Evolutionary conservation across 1,140 invertebrate genomes (phyloP), one percentile per base, ranked within the genome.

Genomic region (Phymorhynchus buccinoides): DNA sequence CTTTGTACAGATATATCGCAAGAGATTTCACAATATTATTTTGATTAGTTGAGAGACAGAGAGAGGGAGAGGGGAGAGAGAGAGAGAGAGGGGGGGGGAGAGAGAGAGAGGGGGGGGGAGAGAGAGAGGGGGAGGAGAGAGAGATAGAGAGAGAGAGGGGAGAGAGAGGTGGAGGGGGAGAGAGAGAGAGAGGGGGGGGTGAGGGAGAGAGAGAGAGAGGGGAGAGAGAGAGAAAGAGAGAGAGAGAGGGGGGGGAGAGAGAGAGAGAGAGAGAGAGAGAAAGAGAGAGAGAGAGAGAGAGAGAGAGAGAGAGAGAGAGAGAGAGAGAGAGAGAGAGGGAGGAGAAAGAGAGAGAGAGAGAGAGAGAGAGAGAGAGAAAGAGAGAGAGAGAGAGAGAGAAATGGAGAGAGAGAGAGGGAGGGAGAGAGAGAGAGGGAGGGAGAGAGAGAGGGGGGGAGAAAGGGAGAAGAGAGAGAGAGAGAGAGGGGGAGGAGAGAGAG

Each of bases 371-470:
- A 41, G 3, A 42, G n/a, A 73, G 1, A 27, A 27, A 12, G 27
- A 16, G 71, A 39, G 30, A 39, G 71, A 32, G 16, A 44, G 18
- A 44, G 16, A 44, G 12, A 42, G 27, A 42, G 22, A 62, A 27
- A 62, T 27, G n/a, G 56, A 62, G 14, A 62, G 56, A 62, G 0
- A 62, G 56, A 62, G 16, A 62, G 3, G n/a, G 14, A 62, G 0
- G 6, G 0, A 79, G 41, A 85, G 78, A 44, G 48, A 42, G 44
- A 81, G 2, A 85, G 35, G n/a, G 71, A 39, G n/a, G 6, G 71
- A 6, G 12, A 52, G 48, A 18, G 48, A 52, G 48, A 9, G 48
- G 12, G 12, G 22, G 0, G 22, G 48, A 52, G 12, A 16, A 39
- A 35, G 6, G 71, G 71, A 35, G 0, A 39, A 39, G 37, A 39